Evolutionary conservation across 2,888 invertebrate genomes (phyloP).

Genomic region (Amiota minor): DNA sequence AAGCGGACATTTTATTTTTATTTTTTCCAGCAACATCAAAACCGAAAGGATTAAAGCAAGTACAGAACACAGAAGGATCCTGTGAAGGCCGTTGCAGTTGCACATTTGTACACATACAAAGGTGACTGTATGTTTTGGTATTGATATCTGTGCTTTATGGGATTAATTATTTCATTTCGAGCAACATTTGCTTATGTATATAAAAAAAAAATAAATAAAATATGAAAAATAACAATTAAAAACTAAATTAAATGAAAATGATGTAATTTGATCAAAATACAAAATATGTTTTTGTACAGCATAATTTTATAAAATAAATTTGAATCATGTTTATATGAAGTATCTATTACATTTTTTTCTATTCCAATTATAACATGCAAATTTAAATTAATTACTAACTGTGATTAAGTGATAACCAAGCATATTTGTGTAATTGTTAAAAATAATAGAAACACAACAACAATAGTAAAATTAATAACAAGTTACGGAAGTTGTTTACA

Average conservation of each 20-base stretch:
- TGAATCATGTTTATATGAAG: not conserved
- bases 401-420: conserved; percentile 33
- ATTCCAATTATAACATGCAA: conserved; percentile 8
- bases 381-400: conserved; percentile 29
- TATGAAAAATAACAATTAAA: no score
- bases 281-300: not conserved
- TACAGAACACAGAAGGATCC: not conserved
- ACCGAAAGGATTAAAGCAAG: conserved; percentile 27
- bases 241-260: no score
- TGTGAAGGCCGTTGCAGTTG: not conserved
- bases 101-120: conserved; percentile 17
- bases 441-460: not conserved
- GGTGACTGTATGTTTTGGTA: no score
- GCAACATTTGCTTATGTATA: no score
- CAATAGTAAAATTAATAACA: conserved; percentile 6
- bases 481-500: conserved; percentile 17
- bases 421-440: conserved; percentile 28
- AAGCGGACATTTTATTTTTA: not conserved
- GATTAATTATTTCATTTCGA: no score
- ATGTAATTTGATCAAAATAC: no score
- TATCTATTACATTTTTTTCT: not conserved
- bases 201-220: no score
- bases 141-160: no score
- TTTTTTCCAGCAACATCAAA: not conserved
- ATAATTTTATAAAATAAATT: conserved; percentile 22